Evolutionary conservation across 2,888 invertebrate species (phyloP), one percentile per base, ranked within the genome.

Genomic region (Drosophila anomalata): DNA sequence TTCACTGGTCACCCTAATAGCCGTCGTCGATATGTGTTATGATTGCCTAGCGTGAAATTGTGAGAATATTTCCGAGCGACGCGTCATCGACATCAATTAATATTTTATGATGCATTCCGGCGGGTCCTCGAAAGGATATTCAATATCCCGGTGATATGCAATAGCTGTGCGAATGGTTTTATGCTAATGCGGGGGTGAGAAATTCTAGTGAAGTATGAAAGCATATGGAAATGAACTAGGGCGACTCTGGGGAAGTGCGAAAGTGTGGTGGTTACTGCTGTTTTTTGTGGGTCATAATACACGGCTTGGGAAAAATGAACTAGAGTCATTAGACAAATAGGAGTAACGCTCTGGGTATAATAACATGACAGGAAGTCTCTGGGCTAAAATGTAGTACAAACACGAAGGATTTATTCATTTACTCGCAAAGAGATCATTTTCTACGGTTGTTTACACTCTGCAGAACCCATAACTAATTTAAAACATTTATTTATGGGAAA

Each of bases 11-110:
- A 84, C 84, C 84, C 84, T 72, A 72, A 59, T 22, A 14, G 17
- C 41, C 41, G 36, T 31, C 9, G 12, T 26, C 33, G 73, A 44
- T 62, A 42, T 31, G 63, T 60, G 66, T 77, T 81, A 84, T 78
- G 83, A 87, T 83, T 83, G 88, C 70, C 59, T 14, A 87, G 87
- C 82, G 87, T 83, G 84, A 88, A 83, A 83, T 83, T 83, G 82
- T 83, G 82, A 87, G 84, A 83, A 83, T 57, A 72, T 79, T 72
- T 69, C 31, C 14, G 41, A 26, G 31, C 53, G 47, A 53, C 65
- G 65, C 46, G 67, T 50, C 51, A 55, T 69, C 48, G 60, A 48
- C 79, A 55, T 72, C 54, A 79, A 82, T 79, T 87, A 62, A 82
- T 79, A 71, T 63, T 85, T 77, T 67, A 72, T 72, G 77, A 79